phyloP scores from a whole-genome alignment of 2,888 invertebrate species.

The Aphrophora alni region DNA sequence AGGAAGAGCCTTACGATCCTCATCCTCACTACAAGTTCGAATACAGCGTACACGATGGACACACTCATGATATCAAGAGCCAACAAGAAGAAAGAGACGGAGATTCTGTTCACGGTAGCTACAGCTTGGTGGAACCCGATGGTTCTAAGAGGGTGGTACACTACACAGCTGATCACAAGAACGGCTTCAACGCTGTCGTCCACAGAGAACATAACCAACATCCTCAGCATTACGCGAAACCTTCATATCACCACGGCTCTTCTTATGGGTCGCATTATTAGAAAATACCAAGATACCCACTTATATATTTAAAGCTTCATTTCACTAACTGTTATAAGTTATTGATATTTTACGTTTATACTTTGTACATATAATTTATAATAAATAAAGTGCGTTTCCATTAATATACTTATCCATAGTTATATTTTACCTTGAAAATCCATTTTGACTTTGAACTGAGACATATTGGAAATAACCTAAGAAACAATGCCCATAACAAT shows the following conservation, averaged over 20 bases:
- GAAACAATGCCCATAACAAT: no score
- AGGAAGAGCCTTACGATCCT: neutral
- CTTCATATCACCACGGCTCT: neutral
- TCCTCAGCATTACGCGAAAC: neutral
- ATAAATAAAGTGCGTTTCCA: no score
- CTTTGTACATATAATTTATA: no score
- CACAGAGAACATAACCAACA: neutral
- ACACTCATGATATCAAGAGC: neutral
- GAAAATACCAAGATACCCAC: no score
- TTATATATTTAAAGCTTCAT: no score
- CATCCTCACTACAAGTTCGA: neutral
- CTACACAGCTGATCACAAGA: neutral
- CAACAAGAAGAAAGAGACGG: neutral
- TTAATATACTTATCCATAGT: no score
- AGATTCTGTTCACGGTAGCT: neutral
- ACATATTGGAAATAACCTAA: no score
- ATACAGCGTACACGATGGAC: neutral
- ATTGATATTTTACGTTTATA: neutral
- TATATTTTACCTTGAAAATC: no score
- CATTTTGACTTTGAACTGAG: no score
- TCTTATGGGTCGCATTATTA: neutral
- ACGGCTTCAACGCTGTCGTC: neutral
- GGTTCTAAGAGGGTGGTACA: neutral
- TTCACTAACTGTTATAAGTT: neutral
- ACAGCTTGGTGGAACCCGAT: neutral